Base-by-base conservation (phyloP, 2,797 vertebrate genomes). In the Hemibagrus guttatus region DNA sequence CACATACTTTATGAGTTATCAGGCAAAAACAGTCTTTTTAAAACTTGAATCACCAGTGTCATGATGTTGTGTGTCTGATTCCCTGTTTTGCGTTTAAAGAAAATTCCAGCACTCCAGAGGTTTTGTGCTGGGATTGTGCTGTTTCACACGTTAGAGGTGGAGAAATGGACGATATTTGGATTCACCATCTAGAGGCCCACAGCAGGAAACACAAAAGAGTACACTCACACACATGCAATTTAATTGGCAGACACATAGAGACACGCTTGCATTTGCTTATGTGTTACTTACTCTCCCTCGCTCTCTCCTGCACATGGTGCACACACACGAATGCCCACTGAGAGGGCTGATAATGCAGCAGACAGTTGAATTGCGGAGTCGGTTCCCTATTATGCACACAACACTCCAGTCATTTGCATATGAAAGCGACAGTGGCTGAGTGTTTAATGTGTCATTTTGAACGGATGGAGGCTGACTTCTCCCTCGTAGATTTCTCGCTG, bases 121-220 rank as follows among this genome's bases (percentile, higher is more conserved):
- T 91, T 80, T 92, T 93, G 90, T 93, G 93, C 92, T 93, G 92
- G 90, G 93, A 94, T 91, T 92, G 92, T 90, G 90, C 87, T 88
- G 92, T 85, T 76, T 87, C 66, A 46, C 84, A 85, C 64, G 71
- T 81, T 83, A 81, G 74, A 66, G 72, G 66, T 74, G 78, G 64
- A 93, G 92, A 91, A 87, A 93, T 89, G 85, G 91, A 92, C 92
- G 92, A 93, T 92, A 94, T 92, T 92, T 93, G 92, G 93, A 92
- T 94, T 95, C 95, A 95, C 95, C 95, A 94, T 94, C 94, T 87
- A 92, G 92, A 93, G 95, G 94, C 94, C 95, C 84, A 85, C 92
- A 94, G 94, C 93, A 84, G 79, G 39, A 79, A 75, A 95, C 94
- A 95, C 85, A 92, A 94, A 93, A 91, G 83, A 81, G 89, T 46